These are phyloP conservation scores for Turnix velox DNA, from an alignment of 2,113 vertebrate species.

Conservation along the genomic window DNA sequence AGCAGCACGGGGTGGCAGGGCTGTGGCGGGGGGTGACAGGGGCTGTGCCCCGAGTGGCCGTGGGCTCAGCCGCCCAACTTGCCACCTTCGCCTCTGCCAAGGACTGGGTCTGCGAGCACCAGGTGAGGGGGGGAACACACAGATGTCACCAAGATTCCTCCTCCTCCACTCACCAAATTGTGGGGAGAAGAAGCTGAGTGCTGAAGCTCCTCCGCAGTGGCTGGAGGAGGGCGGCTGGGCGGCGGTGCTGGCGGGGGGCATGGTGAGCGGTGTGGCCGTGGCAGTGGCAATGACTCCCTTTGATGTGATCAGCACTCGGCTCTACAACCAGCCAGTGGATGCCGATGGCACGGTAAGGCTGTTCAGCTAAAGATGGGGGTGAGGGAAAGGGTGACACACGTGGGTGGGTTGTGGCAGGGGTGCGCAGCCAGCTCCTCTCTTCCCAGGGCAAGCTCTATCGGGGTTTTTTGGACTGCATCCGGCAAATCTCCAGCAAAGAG, in stretches of 20 bases:
- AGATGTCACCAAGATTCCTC: too few relatives aligned
- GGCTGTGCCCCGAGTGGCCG: constrained; percentile 87
- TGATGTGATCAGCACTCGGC: constrained; percentile 90
- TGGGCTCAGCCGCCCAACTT: constrained; percentile 89
- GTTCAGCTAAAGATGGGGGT: rapidly evolving
- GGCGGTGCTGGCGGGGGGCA: constrained; percentile 80
- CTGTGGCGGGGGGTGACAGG: constrained; percentile 91
- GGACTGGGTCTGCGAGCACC: constrained; percentile 77
- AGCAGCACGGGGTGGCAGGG: constrained; percentile 82
- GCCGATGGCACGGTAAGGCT: constrained; percentile 75
- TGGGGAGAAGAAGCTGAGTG: neutral
- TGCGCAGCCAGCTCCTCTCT: neutral
- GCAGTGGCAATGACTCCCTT: constrained; percentile 88
- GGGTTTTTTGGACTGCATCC: constrained; percentile 85
- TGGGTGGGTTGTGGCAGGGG: too few relatives aligned
- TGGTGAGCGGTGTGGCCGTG: constrained; percentile 88
- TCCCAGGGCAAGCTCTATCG: constrained; percentile 83
- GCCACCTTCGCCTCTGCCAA: constrained; percentile 89
- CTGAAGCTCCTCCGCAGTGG: constrained; percentile 70
- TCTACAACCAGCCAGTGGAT: constrained; percentile 95
- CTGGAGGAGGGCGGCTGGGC: constrained; percentile 83
- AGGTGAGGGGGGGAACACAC: constrained; percentile 58
- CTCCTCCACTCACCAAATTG: neutral
- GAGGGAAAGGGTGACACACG: rapidly evolving
- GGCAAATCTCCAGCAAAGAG: constrained; percentile 83